Conservation (phyloP, 1,140 invertebrate species). For the Pinna nobilis region DNA sequence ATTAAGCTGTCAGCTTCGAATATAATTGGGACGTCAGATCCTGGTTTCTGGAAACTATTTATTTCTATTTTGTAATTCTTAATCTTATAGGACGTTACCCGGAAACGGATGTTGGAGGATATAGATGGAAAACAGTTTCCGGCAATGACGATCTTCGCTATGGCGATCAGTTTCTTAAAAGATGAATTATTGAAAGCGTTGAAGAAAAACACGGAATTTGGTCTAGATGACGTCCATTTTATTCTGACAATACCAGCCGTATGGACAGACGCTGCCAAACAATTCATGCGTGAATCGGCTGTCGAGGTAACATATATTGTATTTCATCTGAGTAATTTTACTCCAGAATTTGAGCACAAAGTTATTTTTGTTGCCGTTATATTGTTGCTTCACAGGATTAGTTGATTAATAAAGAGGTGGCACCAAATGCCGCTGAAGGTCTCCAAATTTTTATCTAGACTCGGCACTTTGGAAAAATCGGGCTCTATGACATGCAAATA, state of each 20-base stretch:
- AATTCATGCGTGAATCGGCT: slow-evolving; percentile 30
- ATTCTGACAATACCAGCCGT: slow-evolving; percentile 20
- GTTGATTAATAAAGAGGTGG: too few species aligned
- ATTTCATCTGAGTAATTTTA: too few species aligned
- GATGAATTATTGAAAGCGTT: slow-evolving; percentile 17
- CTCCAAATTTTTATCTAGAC: too few species aligned
- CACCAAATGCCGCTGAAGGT: too few species aligned
- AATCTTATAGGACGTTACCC: slow-evolving; percentile 11
- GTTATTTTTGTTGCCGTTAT: too few species aligned
- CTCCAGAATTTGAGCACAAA: too few species aligned
- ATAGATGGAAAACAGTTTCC: slow-evolving; percentile 30
- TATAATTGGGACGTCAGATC: too few species aligned
- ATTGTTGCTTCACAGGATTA: too few species aligned
- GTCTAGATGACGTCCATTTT: slow-evolving; percentile 21
- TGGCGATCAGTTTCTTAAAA: slow-evolving; percentile 30
- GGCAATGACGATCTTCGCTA: slow-evolving; percentile 23
- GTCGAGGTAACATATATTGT: slow-evolving; percentile 2
- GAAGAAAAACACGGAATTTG: not conserved
- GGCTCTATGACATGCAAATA: too few species aligned
- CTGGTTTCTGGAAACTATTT: too few species aligned
- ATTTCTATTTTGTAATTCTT: not conserved
- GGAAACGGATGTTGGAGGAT: slow-evolving; percentile 22
- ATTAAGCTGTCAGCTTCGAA: too few species aligned
- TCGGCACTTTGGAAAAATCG: too few species aligned
- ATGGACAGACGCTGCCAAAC: slow-evolving; percentile 31